Conservation (phyloP, 2,888 invertebrate genomes). For the Helobdella robusta region DNA sequence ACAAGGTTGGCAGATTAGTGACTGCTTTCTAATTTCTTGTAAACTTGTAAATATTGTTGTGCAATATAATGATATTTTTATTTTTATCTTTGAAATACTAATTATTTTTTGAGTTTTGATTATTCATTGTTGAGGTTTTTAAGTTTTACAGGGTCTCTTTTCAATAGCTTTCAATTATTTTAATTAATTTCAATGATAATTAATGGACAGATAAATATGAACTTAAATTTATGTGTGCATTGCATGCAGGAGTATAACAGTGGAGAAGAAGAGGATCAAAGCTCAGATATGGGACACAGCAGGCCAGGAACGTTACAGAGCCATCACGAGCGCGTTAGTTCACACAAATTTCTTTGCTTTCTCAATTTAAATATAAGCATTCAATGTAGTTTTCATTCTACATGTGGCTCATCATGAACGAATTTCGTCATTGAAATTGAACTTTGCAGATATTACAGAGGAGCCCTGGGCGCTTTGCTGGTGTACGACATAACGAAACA, state of each 20-base stretch:
- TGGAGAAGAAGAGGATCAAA: constrained; percentile 21
- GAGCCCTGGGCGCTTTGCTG: constrained; percentile 93
- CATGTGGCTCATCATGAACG: background rate
- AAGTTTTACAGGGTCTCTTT: too few relatives aligned
- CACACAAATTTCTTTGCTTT: background rate
- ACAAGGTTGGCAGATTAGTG: constrained; percentile 57
- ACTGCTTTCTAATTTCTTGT: too few relatives aligned
- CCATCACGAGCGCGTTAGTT: constrained; percentile 27
- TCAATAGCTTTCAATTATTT: too few relatives aligned
- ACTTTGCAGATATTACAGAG: constrained; percentile 73
- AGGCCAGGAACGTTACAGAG: constrained; percentile 26
- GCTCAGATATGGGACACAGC: constrained; percentile 28
- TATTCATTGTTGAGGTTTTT: background rate
- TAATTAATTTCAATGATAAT: background rate
- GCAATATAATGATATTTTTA: too few relatives aligned
- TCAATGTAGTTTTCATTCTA: too few relatives aligned
- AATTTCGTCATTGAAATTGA: background rate
- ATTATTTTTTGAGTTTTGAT: background rate
- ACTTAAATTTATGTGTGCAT: too few relatives aligned
- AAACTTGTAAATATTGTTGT: too few relatives aligned
- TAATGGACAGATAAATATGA: background rate
- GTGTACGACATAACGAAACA: constrained; percentile 99
- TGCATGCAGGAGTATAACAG: constrained; percentile 15
- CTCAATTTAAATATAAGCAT: background rate
- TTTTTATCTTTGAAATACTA: background rate